Base-by-base conservation (phyloP, 2,797 vertebrate genomes). In the Sebastes alutus region DNA sequence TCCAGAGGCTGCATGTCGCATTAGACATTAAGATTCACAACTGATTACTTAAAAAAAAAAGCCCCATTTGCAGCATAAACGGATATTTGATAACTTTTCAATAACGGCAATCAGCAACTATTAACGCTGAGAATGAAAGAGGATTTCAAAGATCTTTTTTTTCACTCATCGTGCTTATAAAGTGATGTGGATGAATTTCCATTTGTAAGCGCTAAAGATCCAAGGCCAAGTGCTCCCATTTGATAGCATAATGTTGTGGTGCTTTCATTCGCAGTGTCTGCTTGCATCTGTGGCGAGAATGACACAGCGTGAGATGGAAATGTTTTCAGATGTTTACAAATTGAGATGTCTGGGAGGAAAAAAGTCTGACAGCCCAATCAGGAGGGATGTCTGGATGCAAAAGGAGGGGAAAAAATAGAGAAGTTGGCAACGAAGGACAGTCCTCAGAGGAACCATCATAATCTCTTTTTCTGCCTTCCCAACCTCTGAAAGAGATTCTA, bases 391-490 rank as follows among this genome's bases (percentile, higher is more conserved):
- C 96, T 95, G 95, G 95, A 96, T 93, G 94, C 92, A 96, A 95
- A 80, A 65, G 29, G 77, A 74, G 23, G 35, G 81, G 38, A 79
- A 72, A 94, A 72, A 78, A 71, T 78, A 61, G 78, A 78, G 79
- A 88, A 80, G 96, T 96, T 97, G 96, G 96, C 96, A 96, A 96
- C 16, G 82, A 93, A 93, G 94, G 95, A 95, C 93, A 93, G 94
- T 95, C 89, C 96, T 94, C 93, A 73, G 94, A 96, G 95, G 94
- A 96, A 91, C 92, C 93, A 91, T 93, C 90, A 93, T 95, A 96
- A 98, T 97, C 97, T 93, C 94, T 95, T 96, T 96, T 95, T 97
- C 96, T 97, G 96, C 96, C 96, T 97, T 94, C 95, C 88, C 96
- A 95, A 93, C 81, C 93, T 92, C 89, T 94, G 94, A 95, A 87